A percentile compares a stretch with the other conserved stretches of the same genome.
Evolutionary conservation across 2,113 vertebrate genomes (phyloP).

Genomic region (Vulpes vulpes): DNA sequence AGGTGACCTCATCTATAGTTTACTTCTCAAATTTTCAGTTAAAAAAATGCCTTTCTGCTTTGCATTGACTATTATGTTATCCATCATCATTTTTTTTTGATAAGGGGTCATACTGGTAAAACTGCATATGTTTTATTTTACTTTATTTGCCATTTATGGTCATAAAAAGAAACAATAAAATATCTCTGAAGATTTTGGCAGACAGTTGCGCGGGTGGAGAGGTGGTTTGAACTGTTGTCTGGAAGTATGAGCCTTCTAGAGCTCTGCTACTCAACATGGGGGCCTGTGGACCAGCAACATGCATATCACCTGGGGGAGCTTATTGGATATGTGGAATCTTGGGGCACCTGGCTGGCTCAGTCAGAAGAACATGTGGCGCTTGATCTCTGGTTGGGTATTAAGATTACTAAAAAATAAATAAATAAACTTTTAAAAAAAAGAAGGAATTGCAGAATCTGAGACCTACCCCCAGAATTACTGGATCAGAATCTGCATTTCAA

Average conservation of each 20-base stretch:
- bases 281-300: background rate
- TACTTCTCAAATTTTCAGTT: background rate
- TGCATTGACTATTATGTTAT: background rate
- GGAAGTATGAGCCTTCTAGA: background rate
- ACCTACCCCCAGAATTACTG: background rate
- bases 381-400: background rate
- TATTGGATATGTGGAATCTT: background rate
- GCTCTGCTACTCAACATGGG: background rate
- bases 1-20: background rate
- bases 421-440: background rate
- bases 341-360: background rate
- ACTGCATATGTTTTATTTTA: background rate
- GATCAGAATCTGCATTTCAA: background rate
- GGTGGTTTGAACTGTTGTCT: conserved; percentile 25
- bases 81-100: background rate
- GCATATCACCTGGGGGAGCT: background rate
- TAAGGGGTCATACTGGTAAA: background rate
- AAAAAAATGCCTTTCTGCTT: conserved; percentile 16
- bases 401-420: background rate
- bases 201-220: no score
- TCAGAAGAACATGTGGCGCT: background rate
- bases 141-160: background rate
- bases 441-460: background rate
- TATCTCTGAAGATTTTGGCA: background rate
- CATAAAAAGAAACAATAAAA: background rate